Conservation (phyloP, 1,140 invertebrate genomes). For the Phenacoccus solenopsis region DNA sequence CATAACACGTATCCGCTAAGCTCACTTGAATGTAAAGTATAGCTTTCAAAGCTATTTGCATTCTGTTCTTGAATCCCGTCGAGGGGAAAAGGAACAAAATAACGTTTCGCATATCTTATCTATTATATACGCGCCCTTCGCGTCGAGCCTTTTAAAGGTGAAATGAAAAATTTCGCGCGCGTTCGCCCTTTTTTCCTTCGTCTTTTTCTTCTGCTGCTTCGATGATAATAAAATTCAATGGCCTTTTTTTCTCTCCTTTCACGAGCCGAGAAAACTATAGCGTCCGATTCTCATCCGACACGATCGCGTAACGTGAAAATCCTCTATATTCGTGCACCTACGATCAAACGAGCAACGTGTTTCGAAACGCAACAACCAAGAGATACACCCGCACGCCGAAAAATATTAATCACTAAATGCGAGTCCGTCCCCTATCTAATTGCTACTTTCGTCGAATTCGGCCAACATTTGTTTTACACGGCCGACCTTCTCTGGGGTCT, state of each 20-base stretch:
- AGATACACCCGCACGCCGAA: neutral
- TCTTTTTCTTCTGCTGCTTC: neutral
- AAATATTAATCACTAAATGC: neutral
- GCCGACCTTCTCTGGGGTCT: neutral
- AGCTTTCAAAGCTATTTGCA: slow-evolving; percentile 13
- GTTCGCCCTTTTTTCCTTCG: neutral
- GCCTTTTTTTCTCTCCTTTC: no score
- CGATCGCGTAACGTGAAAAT: neutral
- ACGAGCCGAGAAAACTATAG: neutral
- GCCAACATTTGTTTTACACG: neutral
- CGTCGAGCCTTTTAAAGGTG: neutral
- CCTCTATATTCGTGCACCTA: no score
- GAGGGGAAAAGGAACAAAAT: slow-evolving; percentile 15
- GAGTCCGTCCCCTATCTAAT: neutral
- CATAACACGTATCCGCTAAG: slow-evolving; percentile 21
- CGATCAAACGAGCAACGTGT: neutral
- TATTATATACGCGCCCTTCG: neutral
- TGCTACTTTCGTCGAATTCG: neutral
- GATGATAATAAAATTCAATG: neutral
- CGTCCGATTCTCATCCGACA: neutral
- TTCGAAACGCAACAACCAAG: neutral
- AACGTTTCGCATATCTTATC: slow-evolving; percentile 12
- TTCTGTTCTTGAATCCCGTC: slow-evolving; percentile 9
- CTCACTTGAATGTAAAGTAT: slow-evolving; percentile 12
- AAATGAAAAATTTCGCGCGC: neutral